Evolutionary conservation across 2,888 invertebrate genomes (phyloP), one percentile per base, ranked within the genome.

Genomic region (Gandaritis pyraliata): DNA sequence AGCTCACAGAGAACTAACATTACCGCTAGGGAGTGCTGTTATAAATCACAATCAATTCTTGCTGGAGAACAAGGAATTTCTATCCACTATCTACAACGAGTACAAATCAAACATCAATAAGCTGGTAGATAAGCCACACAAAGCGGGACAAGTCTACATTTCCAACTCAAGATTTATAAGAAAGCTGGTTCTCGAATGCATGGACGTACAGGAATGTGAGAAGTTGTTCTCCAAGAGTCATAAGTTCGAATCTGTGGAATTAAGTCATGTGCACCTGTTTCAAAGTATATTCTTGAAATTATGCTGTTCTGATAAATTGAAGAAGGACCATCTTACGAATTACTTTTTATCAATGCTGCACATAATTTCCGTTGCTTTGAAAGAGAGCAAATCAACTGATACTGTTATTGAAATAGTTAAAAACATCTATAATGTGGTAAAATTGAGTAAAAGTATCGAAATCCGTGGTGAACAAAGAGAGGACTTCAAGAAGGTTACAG

Each of bases 71-170:
- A 83, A 90, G 23, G 83, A 95, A 29, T 77, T 89, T 12, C 70
- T 95, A 3, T 74, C 78, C 18, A 88, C 83, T 52, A 86, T 96
- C 56, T 95, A 93, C 73, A 85, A 92, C 47, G 90, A 93, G 72
- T 94, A 95, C 68, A 94, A 95, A 80, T 83, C 91, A 0, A 94
- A 95, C 65, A 93, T 96, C 38, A 80, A 89, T 52, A 94, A 94
- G 80, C 89, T 94, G 64, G 83, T 95, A 45, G 94, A 95, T 72
- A 95, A 95, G 75, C 95, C 95, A 0, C 94, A 95, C 65, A 95
- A 95, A 85, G 94, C 94, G 3, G 94, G 94, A 0, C 94, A 94
- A 69, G 93, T 95, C 53, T 95, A 95, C 68, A 85, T 93, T 46
- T 92, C 93, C 58, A 93, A 95, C 77, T 90, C 93, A 60, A 79